Conservation (phyloP, 2,888 invertebrate genomes). For the Sarcophaga caerulescens region DNA sequence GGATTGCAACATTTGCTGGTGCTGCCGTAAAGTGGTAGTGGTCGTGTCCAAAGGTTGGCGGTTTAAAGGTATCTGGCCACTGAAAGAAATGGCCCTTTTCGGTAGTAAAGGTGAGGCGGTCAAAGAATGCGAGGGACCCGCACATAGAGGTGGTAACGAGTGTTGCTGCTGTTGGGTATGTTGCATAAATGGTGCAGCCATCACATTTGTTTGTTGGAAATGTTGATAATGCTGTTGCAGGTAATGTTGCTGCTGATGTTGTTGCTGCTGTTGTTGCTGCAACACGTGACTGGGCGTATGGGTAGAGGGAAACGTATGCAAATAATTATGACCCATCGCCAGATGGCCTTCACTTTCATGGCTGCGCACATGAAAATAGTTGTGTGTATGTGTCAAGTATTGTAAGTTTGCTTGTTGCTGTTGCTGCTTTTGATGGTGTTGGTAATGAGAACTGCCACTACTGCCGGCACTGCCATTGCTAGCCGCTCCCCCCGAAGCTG, state of each 20-base stretch:
- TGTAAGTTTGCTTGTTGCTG: conserved; percentile 62
- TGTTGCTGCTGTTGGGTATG: conserved; percentile 70
- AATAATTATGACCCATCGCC: conserved; percentile 64
- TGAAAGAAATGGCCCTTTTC: conserved; percentile 79
- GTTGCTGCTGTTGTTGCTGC: conserved; percentile 68
- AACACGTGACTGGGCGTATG: conserved; percentile 70
- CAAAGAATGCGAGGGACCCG: conserved; percentile 74
- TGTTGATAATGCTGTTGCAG: conserved; percentile 70
- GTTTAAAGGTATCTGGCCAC: conserved; percentile 77
- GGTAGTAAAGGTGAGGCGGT: conserved; percentile 78
- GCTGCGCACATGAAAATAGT: conserved; percentile 74
- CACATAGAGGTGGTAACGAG: conserved; percentile 70
- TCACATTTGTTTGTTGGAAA: conserved; percentile 51
- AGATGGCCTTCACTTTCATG: conserved; percentile 72
- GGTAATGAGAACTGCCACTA: conserved; percentile 49
- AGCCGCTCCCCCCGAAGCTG: conserved; percentile 65
- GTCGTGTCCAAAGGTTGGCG: conserved; percentile 70
- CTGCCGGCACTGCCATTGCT: conserved; percentile 59
- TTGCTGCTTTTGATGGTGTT: conserved; percentile 40
- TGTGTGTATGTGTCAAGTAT: conserved; percentile 70
- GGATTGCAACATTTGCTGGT: conserved; percentile 56
- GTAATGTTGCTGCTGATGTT: conserved; percentile 70
- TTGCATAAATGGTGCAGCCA: conserved; percentile 50
- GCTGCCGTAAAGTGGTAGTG: conserved; percentile 13
- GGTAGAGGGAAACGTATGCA: conserved; percentile 79